phyloP scores from a whole-genome alignment of 2,888 invertebrate species.

The Lasioglossum lativentre region DNA sequence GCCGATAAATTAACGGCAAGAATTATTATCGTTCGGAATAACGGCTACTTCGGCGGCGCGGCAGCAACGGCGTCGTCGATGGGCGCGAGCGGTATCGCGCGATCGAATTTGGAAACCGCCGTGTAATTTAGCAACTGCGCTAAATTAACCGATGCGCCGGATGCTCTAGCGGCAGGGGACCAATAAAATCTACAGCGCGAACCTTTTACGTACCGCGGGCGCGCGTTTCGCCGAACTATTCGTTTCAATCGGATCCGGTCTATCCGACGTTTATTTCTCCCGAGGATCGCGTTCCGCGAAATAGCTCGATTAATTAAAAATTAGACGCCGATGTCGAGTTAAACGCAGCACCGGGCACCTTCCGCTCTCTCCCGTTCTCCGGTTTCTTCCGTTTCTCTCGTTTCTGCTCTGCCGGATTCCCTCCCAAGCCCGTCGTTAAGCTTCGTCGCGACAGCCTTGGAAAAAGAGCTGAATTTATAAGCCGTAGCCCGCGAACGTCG shows the following conservation, averaged over 20 bases:
- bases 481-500: background rate
- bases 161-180: slow-evolving; percentile 68
- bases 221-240: background rate
- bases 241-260: background rate
- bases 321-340: slow-evolving; percentile 5
- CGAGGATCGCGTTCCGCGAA: background rate
- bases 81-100: slow-evolving; percentile 60
- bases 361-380: background rate
- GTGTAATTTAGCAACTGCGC: slow-evolving; percentile 69
- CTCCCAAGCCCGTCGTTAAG: slow-evolving; percentile 2
- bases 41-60: background rate
- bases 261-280: background rate
- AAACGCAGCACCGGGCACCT: background rate
- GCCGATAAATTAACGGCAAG: slow-evolving; percentile 61
- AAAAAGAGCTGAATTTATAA: slow-evolving; percentile 52
- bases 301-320: slow-evolving; percentile 45
- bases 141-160: slow-evolving; percentile 69
- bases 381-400: background rate
- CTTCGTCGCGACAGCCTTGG: slow-evolving; percentile 28
- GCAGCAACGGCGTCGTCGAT: background rate
- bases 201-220: background rate
- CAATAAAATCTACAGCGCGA: slow-evolving; percentile 56
- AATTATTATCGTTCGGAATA: slow-evolving; percentile 64
- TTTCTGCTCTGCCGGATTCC: background rate
- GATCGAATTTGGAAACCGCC: slow-evolving; percentile 62